Base-by-base conservation (phyloP, 2,113 vertebrate species). In the Oceanites oceanicus region DNA sequence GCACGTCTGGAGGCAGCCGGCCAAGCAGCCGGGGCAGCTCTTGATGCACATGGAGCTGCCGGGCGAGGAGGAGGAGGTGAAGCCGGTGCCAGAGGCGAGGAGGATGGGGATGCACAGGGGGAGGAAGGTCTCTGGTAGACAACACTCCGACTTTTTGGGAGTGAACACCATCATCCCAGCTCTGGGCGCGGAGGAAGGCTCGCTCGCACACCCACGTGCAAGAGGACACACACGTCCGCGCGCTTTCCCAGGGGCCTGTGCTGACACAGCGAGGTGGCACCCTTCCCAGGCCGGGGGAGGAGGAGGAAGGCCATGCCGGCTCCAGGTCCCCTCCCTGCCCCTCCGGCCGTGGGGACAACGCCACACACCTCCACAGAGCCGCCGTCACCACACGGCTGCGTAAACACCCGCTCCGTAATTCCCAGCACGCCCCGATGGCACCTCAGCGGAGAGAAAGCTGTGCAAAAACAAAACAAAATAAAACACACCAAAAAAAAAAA, bases 281-380 rank as follows among this genome's bases (percentile, higher is more conserved):
- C 90, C 27, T 90, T 88, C 94, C 96, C 94, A 86, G 42, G 67
- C n/a, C 0, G 34, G 67, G 86, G 93, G 89, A 96, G 94, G 89
- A 95, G 62, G 67, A 94, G 72, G 83, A 94, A 91, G 91, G 66
- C 3, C 86, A 92, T 94, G 96, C 55, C 95, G 93, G 95, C 95
- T 93, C 79, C 1, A 0, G 79, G 90, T 92, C 55, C 96, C 96
- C 96, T 92, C 92, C 96, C 96, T 93, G 67, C 71, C 92, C 95
- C 94, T 86, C 67, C 38, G 2, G 88, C 96, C 92, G 66, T 4
- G 1, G 88, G 58, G 90, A 96, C 91, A 84, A 63, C 7, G 4
- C 89, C 23, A 1, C 94, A 92, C 92, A 92, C 90, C 96, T 88
- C 81, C 77, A 32, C n/a, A 29, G 67, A 87, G 86, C 74, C 7